phyloP scores from a whole-genome alignment of 2,797 vertebrate species.

The Argyrosomus regius region DNA sequence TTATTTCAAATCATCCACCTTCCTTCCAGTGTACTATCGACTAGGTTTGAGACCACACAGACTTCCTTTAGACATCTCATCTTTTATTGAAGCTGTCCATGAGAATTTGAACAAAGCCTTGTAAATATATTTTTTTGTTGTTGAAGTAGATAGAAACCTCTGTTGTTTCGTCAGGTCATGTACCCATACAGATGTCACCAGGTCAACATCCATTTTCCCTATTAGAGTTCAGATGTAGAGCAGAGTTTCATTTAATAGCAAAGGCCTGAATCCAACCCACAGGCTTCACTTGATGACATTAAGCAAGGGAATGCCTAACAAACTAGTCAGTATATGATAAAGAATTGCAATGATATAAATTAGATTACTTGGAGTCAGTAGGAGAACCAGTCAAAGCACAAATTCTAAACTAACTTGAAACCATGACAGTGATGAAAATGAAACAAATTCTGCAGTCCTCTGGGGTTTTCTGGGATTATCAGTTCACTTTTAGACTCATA shows the following conservation, averaged over 20 bases:
- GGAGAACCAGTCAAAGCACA: background rate
- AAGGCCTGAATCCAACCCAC: background rate
- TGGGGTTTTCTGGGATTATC: background rate
- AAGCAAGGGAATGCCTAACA: background rate
- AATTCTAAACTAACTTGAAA: background rate
- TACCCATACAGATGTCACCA: background rate
- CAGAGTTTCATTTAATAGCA: background rate
- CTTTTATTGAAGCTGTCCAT: background rate
- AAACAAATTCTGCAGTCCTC: background rate
- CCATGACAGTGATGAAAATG: background rate
- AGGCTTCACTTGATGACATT: background rate
- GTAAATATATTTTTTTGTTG: background rate
- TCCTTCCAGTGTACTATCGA: background rate
- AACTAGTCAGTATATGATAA: background rate
- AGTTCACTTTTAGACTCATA: conserved; percentile 5
- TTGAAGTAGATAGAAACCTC: background rate
- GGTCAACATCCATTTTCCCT: background rate
- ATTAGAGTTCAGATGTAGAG: background rate
- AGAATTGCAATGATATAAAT: background rate
- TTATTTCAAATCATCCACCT: background rate
- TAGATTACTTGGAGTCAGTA: too few species aligned
- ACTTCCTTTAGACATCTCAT: background rate
- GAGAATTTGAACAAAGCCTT: background rate
- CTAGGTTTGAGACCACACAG: background rate
- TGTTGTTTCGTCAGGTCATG: background rate